A percentile compares a stretch with the other conserved stretches of the same genome.
Conservation (phyloP, 2,113 vertebrate genomes). For the Stomatorhinus ivindoensis region DNA sequence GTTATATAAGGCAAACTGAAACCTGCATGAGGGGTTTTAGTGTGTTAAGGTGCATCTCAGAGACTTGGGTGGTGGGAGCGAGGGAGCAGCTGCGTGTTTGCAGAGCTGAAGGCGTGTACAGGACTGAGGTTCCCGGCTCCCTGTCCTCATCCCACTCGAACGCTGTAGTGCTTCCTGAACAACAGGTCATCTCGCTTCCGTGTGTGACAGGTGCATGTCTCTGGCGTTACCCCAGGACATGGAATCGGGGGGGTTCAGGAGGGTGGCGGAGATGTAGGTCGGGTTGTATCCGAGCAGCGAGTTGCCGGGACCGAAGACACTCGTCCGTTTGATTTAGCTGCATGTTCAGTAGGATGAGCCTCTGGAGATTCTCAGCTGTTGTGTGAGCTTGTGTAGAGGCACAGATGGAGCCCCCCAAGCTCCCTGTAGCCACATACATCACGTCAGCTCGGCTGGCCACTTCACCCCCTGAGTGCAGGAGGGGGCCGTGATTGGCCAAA, state of each 20-base stretch:
- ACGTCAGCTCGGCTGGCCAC: no score
- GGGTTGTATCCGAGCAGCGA: neutral
- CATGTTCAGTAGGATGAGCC: neutral
- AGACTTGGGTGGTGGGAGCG: neutral
- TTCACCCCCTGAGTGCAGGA: neutral
- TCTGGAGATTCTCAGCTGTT: constrained; percentile 7
- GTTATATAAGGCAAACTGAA: neutral
- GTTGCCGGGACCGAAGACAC: neutral
- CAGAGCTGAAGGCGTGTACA: no score
- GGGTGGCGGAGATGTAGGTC: neutral
- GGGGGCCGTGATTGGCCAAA: neutral
- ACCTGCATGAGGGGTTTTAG: neutral
- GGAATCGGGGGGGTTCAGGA: neutral
- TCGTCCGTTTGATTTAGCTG: neutral
- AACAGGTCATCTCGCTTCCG: neutral
- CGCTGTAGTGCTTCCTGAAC: neutral
- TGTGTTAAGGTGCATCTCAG: neutral
- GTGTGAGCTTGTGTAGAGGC: neutral
- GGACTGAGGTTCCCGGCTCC: neutral
- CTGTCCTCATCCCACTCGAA: neutral
- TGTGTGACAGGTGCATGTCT: neutral
- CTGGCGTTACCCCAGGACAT: neutral
- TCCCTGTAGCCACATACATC: neutral
- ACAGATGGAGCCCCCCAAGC: neutral
- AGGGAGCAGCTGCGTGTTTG: neutral